Percentiles rank a stretch among this genome's conserved stretches.
phyloP scores from a whole-genome alignment of 2,888 invertebrate species.

The Phasia obesa region DNA sequence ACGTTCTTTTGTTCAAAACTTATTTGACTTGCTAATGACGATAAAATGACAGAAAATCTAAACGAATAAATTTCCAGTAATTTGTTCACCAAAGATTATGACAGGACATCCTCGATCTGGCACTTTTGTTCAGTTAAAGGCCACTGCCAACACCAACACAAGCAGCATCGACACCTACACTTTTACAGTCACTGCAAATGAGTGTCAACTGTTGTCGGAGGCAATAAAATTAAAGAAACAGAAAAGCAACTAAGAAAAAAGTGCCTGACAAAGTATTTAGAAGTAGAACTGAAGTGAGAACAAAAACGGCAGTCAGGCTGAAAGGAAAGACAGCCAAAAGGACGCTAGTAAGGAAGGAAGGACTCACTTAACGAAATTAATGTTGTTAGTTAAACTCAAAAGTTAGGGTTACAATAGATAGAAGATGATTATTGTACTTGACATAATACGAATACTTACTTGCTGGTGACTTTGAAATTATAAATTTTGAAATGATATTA shows the following conservation, averaged over 20 bases:
- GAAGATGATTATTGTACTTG: slow-evolving; percentile 50
- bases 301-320: slow-evolving; percentile 3
- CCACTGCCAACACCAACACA: slow-evolving; percentile 9
- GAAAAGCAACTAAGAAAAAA: neutral
- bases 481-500: slow-evolving; percentile 48
- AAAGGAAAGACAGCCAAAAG: neutral
- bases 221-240: slow-evolving; percentile 57
- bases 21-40: slow-evolving; percentile 66
- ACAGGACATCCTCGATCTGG: slow-evolving; percentile 52
- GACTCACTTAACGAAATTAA: slow-evolving; percentile 58
- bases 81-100: slow-evolving; percentile 53
- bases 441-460: slow-evolving; percentile 11
- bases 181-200: slow-evolving; percentile 22
- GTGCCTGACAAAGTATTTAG: slow-evolving; percentile 20
- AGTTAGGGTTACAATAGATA: slow-evolving; percentile 59
- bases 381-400: slow-evolving; percentile 52
- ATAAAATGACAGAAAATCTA: slow-evolving; percentile 44
- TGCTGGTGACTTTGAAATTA: slow-evolving; percentile 60
- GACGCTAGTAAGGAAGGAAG: neutral
- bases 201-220: slow-evolving; percentile 45
- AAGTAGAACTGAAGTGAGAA: slow-evolving; percentile 7
- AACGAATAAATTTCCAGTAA: slow-evolving; percentile 63
- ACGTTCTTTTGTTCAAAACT: slow-evolving; percentile 28
- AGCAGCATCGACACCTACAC: slow-evolving; percentile 19
- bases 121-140: slow-evolving; percentile 36